These are phyloP conservation scores for Corydoras sp. DNA, from an alignment of 2,113 vertebrate genomes.

Conservation along the genomic window DNA sequence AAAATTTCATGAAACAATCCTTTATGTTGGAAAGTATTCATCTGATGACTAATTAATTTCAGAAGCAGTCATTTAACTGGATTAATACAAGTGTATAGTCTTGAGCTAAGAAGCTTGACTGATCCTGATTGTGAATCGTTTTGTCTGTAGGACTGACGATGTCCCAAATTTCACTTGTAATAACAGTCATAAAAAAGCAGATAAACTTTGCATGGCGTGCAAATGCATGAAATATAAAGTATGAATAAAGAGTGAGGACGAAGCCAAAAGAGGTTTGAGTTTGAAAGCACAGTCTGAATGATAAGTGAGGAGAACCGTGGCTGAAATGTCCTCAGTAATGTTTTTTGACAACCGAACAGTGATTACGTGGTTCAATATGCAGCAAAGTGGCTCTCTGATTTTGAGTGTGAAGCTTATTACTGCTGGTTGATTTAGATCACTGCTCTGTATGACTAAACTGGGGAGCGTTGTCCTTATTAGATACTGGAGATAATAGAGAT, in stretches of 20 bases:
- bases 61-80: too few species aligned
- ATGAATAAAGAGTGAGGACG: neutral
- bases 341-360: conserved; percentile 7
- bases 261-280: neutral
- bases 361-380: conserved; percentile 6
- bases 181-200: too few species aligned
- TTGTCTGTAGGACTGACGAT: too few species aligned
- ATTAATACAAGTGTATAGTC: too few species aligned
- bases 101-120: too few species aligned
- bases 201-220: neutral
- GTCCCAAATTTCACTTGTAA: too few species aligned
- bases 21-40: too few species aligned
- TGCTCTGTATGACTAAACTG: too few species aligned
- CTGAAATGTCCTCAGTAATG: conserved; percentile 6
- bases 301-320: neutral
- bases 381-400: conserved; percentile 12
- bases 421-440: neutral
- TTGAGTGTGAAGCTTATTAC: neutral
- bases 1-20: too few species aligned
- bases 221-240: neutral
- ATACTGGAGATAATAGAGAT: too few species aligned
- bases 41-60: too few species aligned
- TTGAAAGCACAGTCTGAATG: conserved; percentile 9
- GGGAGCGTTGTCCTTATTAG: neutral
- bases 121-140: neutral